phyloP scores from a whole-genome alignment of 2,797 vertebrate genomes.

The Sorex maritimensis region DNA sequence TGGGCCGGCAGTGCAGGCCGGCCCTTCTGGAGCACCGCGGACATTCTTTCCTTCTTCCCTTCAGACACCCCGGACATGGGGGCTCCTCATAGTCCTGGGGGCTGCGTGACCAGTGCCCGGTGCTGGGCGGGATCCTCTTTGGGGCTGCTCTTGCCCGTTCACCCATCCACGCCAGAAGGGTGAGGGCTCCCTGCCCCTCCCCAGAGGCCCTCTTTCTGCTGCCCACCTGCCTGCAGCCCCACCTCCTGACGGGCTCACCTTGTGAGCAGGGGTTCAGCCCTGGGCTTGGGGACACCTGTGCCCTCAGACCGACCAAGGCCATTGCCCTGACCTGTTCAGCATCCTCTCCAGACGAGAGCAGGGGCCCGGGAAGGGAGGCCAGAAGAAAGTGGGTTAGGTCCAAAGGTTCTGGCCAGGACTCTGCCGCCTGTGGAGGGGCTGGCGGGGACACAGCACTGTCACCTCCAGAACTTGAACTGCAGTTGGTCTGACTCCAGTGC shows the following conservation, averaged over 20 bases:
- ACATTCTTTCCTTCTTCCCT: not conserved
- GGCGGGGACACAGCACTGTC: not conserved
- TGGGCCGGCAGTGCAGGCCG: constrained; percentile 12
- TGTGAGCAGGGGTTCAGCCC: not conserved
- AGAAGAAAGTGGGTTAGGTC: not conserved
- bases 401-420: too few species aligned
- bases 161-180: not conserved
- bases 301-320: not conserved
- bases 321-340: not conserved
- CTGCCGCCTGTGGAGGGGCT: too few species aligned
- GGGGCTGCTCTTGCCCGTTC: not conserved
- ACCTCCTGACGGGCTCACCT: not conserved
- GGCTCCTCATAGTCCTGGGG: not conserved
- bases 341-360: not conserved
- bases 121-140: not conserved
- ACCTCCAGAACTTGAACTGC: not conserved
- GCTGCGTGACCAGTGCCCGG: not conserved
- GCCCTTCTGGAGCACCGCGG: not conserved
- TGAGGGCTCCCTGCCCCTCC: not conserved
- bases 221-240: not conserved
- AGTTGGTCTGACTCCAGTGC: not conserved
- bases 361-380: not conserved
- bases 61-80: not conserved
- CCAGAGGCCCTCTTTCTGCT: not conserved
- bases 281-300: not conserved